Base-by-base conservation (phyloP, 2,113 vertebrate species). In the Benitochromis conjunctus region DNA sequence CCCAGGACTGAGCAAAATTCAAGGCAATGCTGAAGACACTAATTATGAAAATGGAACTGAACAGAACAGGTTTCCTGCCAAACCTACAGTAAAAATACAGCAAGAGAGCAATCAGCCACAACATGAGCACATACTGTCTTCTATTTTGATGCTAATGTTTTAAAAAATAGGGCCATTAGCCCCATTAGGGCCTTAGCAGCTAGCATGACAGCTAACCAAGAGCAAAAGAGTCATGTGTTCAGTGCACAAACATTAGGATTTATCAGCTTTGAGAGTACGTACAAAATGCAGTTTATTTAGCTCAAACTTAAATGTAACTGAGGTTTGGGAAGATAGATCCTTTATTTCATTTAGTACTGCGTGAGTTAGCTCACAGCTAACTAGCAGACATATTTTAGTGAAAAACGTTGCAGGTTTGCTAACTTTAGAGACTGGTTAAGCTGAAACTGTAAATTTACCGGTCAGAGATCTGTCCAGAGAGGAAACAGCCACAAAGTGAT, bases 381-480 rank as follows among this genome's bases (percentile, higher is more conserved):
- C 29, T 62, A 62, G 29, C 58, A 19, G 58, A 19, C 58, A 62
- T 62, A 62, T 18, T 62, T 62, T 62, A 19, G 16, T 62, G 14
- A 60, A 60, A 60, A 60, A 36, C 16, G 16, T 62, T 36, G 16
- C 16, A 62, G 16, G 1, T 62, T 34, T 62, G 31, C 56, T 80
- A 60, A 51, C n/a, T 21, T 31, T 31, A 34, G 14, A 34, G 29
- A 21, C 19, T 5, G 4, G 7, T 24, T 48, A 7, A 62, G 26
- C 34, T 26, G 41, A 66, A 66, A 41, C 36, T 66, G 41, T 19
- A 57, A 79, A 24, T 29, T 12, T 88, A 93, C 92, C 90, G 29
- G 69, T 94, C 92, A 64, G 93, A 91, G 19, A 94, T 41, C 38
- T 76, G 91, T 78, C 93, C 93, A 51, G 91, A 92, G 31, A 91